Conservation (phyloP, 2,888 invertebrate species). For the Ormyrus rosae region DNA sequence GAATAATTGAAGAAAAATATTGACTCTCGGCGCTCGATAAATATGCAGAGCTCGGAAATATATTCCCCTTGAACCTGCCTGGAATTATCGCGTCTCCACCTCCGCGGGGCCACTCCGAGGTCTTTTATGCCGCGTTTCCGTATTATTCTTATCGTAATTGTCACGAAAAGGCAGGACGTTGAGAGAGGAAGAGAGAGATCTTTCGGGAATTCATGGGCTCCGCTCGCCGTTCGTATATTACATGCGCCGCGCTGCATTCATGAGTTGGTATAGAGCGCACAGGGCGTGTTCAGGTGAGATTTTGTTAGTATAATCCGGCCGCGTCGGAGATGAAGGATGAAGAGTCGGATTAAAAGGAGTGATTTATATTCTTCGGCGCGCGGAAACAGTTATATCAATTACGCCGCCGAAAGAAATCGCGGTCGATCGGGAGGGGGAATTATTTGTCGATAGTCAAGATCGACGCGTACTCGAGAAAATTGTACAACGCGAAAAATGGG, state of each 20-base stretch:
- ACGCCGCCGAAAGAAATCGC: not conserved
- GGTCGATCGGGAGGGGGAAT: too few relatives aligned
- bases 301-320: constrained; percentile 40
- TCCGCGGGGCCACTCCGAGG: not conserved
- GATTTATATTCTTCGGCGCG: constrained; percentile 14
- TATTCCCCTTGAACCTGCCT: not conserved
- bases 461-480: not conserved
- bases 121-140: not conserved
- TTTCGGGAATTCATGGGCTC: too few relatives aligned
- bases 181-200: too few relatives aligned
- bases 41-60: too few relatives aligned
- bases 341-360: not conserved
- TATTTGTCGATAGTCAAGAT: too few relatives aligned
- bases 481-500: constrained; percentile 7
- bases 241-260: too few relatives aligned
- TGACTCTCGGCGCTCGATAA: too few relatives aligned
- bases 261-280: not conserved
- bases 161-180: constrained; percentile 5
- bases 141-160: constrained; percentile 43
- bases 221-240: too few relatives aligned
- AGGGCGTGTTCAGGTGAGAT: constrained; percentile 25
- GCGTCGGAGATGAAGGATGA: constrained; percentile 9
- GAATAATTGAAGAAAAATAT: too few relatives aligned
- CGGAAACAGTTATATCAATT: constrained; percentile 28
- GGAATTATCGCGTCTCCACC: constrained; percentile 9